These are phyloP conservation scores for Drosophila ezoana DNA, from an alignment of 2,888 invertebrate species.

Conservation along the genomic window DNA sequence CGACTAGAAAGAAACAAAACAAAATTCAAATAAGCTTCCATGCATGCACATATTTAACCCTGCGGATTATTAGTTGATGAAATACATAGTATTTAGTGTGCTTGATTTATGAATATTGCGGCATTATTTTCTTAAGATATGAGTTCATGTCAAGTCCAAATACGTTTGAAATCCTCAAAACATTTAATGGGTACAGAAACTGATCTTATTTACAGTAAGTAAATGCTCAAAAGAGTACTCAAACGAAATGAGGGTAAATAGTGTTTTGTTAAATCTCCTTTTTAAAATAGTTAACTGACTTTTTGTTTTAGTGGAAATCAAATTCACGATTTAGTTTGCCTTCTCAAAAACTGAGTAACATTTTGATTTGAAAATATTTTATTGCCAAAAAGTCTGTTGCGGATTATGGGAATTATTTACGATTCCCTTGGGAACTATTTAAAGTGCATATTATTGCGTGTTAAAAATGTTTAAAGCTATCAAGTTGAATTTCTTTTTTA, in stretches of 20 bases:
- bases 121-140: constrained; percentile 46
- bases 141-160: constrained; percentile 44
- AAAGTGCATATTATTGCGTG: constrained; percentile 35
- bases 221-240: too few species aligned
- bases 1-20: constrained; percentile 34
- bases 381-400: too few species aligned
- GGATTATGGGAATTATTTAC: constrained; percentile 23
- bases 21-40: neutral
- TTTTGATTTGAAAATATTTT: neutral
- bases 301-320: too few species aligned
- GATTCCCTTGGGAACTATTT: constrained; percentile 29
- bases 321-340: too few species aligned
- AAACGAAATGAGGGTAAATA: too few species aligned
- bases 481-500: constrained; percentile 12
- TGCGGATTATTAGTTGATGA: constrained; percentile 56
- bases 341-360: too few species aligned
- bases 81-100: constrained; percentile 50
- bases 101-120: constrained; percentile 65
- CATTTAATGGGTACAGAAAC: constrained; percentile 25
- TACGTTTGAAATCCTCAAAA: constrained; percentile 27
- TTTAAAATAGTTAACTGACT: too few species aligned
- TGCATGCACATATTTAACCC: constrained; percentile 34
- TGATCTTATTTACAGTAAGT: neutral
- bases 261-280: too few species aligned
- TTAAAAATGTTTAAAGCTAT: constrained; percentile 40